Evolutionary conservation across 2,888 invertebrate genomes (phyloP), one percentile per base, ranked within the genome.

Genomic region (Chalcosyrphus nemorum): DNA sequence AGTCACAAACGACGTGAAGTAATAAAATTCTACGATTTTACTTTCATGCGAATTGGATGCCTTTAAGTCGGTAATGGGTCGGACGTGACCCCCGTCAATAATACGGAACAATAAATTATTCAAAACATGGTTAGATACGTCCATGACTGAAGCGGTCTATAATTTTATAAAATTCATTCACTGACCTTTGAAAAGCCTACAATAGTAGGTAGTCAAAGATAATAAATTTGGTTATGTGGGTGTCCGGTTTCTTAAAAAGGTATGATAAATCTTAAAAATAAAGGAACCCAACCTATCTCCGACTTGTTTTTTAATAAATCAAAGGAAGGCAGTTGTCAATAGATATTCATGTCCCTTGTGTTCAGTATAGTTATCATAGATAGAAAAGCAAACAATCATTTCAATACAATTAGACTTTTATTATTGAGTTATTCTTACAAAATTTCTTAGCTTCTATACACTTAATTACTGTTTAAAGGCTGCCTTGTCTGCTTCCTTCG

Each of bases 21-120:
- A 41, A 68, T 61, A 24, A 41, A 61, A 45, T 4, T 45, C 35
- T 43, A 52, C 27, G 27, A 19, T 54, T 54, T 56, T 43, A 32
- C 35, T 47, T 57, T 47, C 47, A 57, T 47, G 43, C n/a, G 21
- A 35, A 21, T 27, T 27, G 27, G 59, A 71, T 57, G 71, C 38
- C 21, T 50, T 45, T 38, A 24, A 41, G 17, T 17, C 15, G 38
- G 9, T 59, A 72, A 72, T 52, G 41, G 21, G 4, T 43, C 15
- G 63, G 32, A 74, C 61, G 54, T 74, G 63, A 43, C 29, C 43
- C 32, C 54, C 52, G 45, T 45, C 19, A 63, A 45, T 43, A 35
- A 63, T 4, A 32, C 61, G 32, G 54, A 54, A 61, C 54, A 17
- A 45, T 54, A 21, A 54, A 17, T 52, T 45, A 74, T 74, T 74